Percentiles rank a stretch among this genome's conserved stretches.
Evolutionary conservation across 2,888 invertebrate genomes (phyloP).

Genomic region (Trichacis sp.): DNA sequence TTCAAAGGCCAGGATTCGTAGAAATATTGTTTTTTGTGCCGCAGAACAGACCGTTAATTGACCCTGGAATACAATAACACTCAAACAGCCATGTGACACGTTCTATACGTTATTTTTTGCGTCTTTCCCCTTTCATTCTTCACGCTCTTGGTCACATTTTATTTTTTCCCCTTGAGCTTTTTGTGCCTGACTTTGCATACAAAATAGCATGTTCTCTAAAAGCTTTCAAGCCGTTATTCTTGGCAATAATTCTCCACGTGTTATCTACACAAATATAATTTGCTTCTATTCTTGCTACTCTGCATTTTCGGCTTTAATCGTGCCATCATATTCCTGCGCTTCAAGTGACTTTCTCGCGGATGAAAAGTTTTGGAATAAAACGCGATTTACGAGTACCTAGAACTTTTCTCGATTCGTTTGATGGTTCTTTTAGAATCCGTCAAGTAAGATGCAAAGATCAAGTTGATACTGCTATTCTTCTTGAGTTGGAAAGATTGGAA

Average conservation of each 20-base stretch:
- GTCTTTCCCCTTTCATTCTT: slow-evolving; percentile 23
- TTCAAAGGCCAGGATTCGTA: neutral
- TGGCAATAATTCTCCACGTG: slow-evolving; percentile 42
- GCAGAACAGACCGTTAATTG: neutral
- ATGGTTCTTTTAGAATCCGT: too few relatives aligned
- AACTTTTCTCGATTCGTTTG: too few relatives aligned
- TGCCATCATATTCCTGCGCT: slow-evolving; percentile 43
- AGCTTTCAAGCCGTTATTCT: slow-evolving; percentile 45
- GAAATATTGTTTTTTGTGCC: neutral
- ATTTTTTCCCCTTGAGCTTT: slow-evolving; percentile 18
- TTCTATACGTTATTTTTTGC: neutral
- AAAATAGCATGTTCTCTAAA: slow-evolving; percentile 33
- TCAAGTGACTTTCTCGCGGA: too few relatives aligned
- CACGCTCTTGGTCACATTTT: slow-evolving; percentile 20
- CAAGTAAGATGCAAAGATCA: too few relatives aligned
- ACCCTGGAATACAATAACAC: neutral
- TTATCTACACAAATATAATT: slow-evolving; percentile 43
- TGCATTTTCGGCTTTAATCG: slow-evolving; percentile 35
- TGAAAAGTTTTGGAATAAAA: too few relatives aligned
- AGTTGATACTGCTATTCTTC: too few relatives aligned
- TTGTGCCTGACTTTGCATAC: slow-evolving; percentile 31
- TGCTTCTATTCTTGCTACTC: slow-evolving; percentile 36
- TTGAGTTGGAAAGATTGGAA: too few relatives aligned
- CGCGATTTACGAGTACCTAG: too few relatives aligned
- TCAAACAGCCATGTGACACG: neutral